Percentiles rank a stretch among this genome's conserved stretches.
Conservation (phyloP, 2,888 invertebrate species). For the Pammene aurita region DNA sequence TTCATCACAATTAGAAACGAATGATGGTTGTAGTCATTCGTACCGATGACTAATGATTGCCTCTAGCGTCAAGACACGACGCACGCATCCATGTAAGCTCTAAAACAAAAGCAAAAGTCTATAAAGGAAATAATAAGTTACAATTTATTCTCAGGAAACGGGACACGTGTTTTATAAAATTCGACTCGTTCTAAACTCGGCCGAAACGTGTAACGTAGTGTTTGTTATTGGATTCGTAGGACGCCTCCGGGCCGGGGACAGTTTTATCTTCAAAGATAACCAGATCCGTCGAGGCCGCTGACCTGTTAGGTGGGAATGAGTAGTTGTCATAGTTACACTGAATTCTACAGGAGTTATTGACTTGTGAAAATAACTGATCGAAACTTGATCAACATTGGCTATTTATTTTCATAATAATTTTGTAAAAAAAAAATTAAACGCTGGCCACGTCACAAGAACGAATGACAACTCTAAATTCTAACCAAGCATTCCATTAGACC, state of each 20-base stretch:
- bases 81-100: background rate
- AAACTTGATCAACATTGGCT: no score
- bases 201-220: conserved; percentile 57
- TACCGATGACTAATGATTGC: conserved; percentile 17
- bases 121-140: conserved; percentile 36
- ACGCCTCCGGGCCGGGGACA: conserved; percentile 54
- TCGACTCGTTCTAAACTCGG: conserved; percentile 58
- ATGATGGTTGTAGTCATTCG: conserved; percentile 17
- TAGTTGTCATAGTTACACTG: conserved; percentile 25
- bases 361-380: no score
- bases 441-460: no score
- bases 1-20: conserved; percentile 51
- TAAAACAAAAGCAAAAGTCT: conserved; percentile 10
- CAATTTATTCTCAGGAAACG: conserved; percentile 65
- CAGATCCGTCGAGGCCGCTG: conserved; percentile 57
- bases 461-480: no score
- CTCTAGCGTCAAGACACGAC: background rate
- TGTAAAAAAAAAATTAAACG: no score
- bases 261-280: conserved; percentile 66
- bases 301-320: conserved; percentile 52
- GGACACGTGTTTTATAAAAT: conserved; percentile 58
- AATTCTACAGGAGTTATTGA: no score
- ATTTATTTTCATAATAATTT: no score
- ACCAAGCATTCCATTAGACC: no score
- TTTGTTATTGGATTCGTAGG: conserved; percentile 62